These are phyloP conservation scores for Oncorhynchus tshawytscha DNA, from an alignment of 2,113 vertebrate species.

Conservation along the genomic window DNA sequence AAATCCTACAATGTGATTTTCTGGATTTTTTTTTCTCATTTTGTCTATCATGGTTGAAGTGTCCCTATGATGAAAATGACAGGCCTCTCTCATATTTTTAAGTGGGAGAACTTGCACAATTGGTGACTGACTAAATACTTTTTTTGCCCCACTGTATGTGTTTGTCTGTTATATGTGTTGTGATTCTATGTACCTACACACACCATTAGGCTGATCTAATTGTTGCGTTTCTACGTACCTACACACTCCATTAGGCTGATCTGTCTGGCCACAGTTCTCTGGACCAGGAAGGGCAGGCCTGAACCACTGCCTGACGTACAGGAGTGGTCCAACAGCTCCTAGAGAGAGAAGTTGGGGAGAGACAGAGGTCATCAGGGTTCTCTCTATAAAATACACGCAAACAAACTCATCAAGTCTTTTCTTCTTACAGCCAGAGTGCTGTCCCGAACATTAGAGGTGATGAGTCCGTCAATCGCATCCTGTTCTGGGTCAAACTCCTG, in stretches of 20 bases:
- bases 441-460: constrained; percentile 75
- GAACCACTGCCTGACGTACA: constrained; percentile 97
- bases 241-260: constrained; percentile 91
- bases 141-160: too few relatives aligned
- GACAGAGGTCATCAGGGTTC: background rate
- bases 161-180: background rate
- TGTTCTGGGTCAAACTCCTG: constrained; percentile 72
- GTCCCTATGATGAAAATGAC: too few relatives aligned
- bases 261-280: constrained; percentile 96
- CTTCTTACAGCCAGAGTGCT: constrained; percentile 72
- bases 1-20: too few relatives aligned
- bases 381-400: background rate
- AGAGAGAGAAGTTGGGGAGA: constrained; percentile 41
- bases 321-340: constrained; percentile 96
- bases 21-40: too few relatives aligned
- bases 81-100: too few relatives aligned
- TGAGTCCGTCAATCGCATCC: constrained; percentile 75
- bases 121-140: too few relatives aligned
- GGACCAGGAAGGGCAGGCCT: constrained; percentile 95
- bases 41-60: too few relatives aligned
- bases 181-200: background rate
- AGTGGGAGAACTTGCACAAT: too few relatives aligned
- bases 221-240: background rate
- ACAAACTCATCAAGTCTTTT: background rate
- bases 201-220: background rate